Evolutionary conservation across 2,888 invertebrate genomes (phyloP).

Genomic region (Saturnia japonica): DNA sequence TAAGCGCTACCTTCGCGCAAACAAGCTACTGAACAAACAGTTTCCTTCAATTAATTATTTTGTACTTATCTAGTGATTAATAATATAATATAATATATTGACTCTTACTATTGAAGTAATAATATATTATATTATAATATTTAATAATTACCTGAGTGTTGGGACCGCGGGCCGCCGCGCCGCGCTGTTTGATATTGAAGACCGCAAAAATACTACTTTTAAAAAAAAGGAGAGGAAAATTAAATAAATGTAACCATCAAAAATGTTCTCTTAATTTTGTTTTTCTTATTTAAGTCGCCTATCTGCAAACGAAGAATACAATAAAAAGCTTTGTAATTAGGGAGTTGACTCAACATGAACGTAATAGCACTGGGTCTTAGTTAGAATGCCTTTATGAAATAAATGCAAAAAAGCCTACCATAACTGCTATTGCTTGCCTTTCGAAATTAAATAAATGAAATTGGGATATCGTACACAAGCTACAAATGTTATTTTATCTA

Average conservation of each 20-base stretch:
- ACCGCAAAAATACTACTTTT: background rate
- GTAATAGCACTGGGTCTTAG: slow-evolving; percentile 48
- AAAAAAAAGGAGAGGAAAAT: slow-evolving; percentile 8
- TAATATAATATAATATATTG: background rate
- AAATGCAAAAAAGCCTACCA: slow-evolving; percentile 36
- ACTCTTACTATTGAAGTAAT: too few species aligned
- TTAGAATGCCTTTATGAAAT: slow-evolving; percentile 39
- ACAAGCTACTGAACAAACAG: slow-evolving; percentile 34
- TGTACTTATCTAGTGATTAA: background rate
- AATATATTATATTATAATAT: background rate
- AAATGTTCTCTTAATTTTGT: slow-evolving; percentile 29
- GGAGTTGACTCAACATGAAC: slow-evolving; percentile 47
- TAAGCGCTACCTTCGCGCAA: slow-evolving; percentile 27
- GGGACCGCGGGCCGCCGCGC: too few species aligned
- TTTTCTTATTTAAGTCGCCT: slow-evolving; percentile 44
- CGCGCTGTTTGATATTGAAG: background rate
- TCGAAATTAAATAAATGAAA: slow-evolving; percentile 29
- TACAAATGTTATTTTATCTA: background rate
- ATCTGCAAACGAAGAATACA: slow-evolving; percentile 42
- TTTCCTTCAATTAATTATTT: slow-evolving; percentile 39
- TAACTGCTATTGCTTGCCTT: slow-evolving; percentile 29
- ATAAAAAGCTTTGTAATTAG: slow-evolving; percentile 54
- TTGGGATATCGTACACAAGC: background rate
- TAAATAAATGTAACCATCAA: slow-evolving; percentile 10
- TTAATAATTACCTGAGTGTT: too few species aligned